Percentiles rank a stretch among this genome's conserved stretches.
phyloP scores from a whole-genome alignment of 2,888 invertebrate species.

The Marasmarcha lunaedactyla region DNA sequence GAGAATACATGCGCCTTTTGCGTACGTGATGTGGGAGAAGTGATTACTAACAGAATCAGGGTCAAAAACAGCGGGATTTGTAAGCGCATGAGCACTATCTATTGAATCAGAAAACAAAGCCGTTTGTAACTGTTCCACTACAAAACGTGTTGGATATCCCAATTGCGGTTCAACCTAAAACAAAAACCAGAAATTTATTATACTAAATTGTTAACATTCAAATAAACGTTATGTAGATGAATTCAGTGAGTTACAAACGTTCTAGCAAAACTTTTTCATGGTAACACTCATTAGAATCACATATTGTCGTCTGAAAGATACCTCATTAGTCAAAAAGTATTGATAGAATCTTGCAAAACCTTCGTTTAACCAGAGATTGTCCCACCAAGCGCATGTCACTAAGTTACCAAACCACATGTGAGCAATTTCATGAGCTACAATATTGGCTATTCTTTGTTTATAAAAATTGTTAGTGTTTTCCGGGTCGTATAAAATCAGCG shows the following conservation, averaged over 20 bases:
- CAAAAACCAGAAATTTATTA: slow-evolving; percentile 7
- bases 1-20: slow-evolving; percentile 73
- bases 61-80: slow-evolving; percentile 58
- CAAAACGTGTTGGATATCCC: slow-evolving; percentile 63
- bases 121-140: slow-evolving; percentile 75
- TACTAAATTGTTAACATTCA: no score
- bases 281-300: no score
- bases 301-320: no score
- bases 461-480: slow-evolving; percentile 62
- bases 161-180: slow-evolving; percentile 39
- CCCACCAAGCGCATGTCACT: slow-evolving; percentile 82
- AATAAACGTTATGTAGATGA: no score
- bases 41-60: slow-evolving; percentile 69
- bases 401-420: slow-evolving; percentile 89
- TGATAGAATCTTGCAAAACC: slow-evolving; percentile 80
- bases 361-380: slow-evolving; percentile 78
- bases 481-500: slow-evolving; percentile 63
- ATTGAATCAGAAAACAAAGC: slow-evolving; percentile 73
- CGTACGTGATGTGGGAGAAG: slow-evolving; percentile 78
- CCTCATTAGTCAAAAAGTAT: slow-evolving; percentile 66
- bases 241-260: no score
- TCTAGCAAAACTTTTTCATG: no score
- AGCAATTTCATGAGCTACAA: slow-evolving; percentile 81
- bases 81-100: slow-evolving; percentile 69
- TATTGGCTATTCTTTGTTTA: slow-evolving; percentile 74